Percentiles rank a stretch among this genome's conserved stretches.
Evolutionary conservation across 2,888 invertebrate species (phyloP).

Genomic region (Gandaritis pyraliata): DNA sequence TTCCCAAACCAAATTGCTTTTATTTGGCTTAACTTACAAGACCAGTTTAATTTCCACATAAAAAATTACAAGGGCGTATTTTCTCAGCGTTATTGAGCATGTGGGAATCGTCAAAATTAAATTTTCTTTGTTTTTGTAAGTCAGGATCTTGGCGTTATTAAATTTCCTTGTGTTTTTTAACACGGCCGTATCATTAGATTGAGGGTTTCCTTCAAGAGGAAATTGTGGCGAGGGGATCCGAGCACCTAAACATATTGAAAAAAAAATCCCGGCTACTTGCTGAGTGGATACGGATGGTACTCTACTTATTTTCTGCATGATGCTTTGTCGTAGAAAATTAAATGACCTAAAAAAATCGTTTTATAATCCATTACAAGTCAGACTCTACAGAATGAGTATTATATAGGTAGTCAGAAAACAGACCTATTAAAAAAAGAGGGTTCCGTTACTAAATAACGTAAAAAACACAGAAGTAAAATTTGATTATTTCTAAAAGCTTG

Average conservation of each 20-base stretch:
- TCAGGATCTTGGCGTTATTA: constrained; percentile 80
- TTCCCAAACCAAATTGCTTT: neutral
- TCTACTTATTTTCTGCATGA: constrained; percentile 50
- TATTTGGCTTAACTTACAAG: constrained; percentile 2
- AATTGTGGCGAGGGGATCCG: constrained; percentile 82
- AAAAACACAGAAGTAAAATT: too few relatives aligned
- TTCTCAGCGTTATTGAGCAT: constrained; percentile 80
- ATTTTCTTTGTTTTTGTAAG: constrained; percentile 82
- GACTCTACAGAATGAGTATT: too few relatives aligned
- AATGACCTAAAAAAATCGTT: too few relatives aligned
- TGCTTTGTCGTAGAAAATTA: too few relatives aligned
- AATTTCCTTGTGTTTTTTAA: constrained; percentile 85
- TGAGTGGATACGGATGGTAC: constrained; percentile 51
- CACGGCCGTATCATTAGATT: constrained; percentile 85
- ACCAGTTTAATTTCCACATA: constrained; percentile 63
- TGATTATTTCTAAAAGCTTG: neutral
- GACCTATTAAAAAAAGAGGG: too few relatives aligned
- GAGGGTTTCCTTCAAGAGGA: constrained; percentile 84
- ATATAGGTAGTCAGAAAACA: too few relatives aligned
- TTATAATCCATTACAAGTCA: too few relatives aligned
- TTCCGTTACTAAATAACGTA: too few relatives aligned
- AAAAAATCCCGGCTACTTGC: constrained; percentile 82
- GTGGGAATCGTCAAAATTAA: constrained; percentile 83
- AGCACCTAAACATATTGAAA: constrained; percentile 83
- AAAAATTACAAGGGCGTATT: constrained; percentile 61